Evolutionary conservation across 1,140 invertebrate genomes (phyloP).

Genomic region (Adelges cooleyi): DNA sequence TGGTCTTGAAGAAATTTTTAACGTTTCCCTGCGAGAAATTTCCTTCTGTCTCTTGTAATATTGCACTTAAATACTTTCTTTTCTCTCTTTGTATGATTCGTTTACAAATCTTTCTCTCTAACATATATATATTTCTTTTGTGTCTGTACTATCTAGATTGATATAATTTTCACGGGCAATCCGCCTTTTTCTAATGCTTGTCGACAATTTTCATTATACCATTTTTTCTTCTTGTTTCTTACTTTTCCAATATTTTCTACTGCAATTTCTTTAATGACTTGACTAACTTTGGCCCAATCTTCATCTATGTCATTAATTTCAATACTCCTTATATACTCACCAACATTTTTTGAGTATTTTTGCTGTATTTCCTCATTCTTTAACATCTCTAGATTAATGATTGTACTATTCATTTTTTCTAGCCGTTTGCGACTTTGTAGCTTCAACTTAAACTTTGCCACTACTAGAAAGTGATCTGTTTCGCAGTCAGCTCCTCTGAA

Average conservation of each 20-base stretch:
- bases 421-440: background rate
- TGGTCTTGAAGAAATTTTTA: background rate
- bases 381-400: background rate
- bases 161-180: conserved; percentile 34
- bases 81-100: background rate
- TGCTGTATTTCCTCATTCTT: background rate
- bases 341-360: background rate
- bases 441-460: too few species aligned
- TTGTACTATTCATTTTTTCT: background rate
- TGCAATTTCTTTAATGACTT: too few species aligned
- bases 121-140: background rate
- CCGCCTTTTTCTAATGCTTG: background rate
- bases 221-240: too few species aligned
- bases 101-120: background rate
- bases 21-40: background rate
- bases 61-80: background rate
- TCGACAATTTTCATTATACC: too few species aligned
- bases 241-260: too few species aligned
- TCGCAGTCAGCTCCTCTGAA: too few species aligned
- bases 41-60: background rate
- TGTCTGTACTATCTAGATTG: conserved; percentile 28
- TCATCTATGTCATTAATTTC: background rate
- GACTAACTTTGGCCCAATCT: too few species aligned
- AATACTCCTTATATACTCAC: background rate
- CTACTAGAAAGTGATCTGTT: background rate